Percentiles rank a stretch among this genome's conserved stretches.
phyloP scores from a whole-genome alignment of 2,113 vertebrate species.

The Edolisoma coerulescens region DNA sequence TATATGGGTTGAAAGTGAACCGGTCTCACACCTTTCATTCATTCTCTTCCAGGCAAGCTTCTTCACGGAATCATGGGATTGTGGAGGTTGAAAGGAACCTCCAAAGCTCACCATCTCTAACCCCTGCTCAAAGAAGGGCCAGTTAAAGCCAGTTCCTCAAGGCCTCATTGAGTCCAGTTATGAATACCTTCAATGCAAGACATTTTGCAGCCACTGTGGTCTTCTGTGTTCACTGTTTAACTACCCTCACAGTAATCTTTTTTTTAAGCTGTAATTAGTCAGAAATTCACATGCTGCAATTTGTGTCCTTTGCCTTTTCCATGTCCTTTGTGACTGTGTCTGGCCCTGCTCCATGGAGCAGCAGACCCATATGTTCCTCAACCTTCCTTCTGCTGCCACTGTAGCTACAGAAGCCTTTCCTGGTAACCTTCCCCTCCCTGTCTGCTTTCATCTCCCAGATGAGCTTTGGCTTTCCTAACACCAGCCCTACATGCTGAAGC shows the following conservation, averaged over 20 bases:
- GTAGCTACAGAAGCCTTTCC: background rate
- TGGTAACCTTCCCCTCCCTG: background rate
- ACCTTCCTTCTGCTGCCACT: background rate
- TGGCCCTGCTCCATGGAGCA: background rate
- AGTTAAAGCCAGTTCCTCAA: background rate
- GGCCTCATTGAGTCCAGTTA: background rate
- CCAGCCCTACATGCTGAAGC: background rate
- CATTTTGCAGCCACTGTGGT: background rate
- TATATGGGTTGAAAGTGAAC: background rate
- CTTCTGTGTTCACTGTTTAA: background rate
- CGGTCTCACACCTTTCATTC: background rate
- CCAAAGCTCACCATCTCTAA: background rate
- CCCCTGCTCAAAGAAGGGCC: background rate
- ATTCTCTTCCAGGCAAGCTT: background rate
- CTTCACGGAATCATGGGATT: background rate
- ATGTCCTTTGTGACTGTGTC: background rate
- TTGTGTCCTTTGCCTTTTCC: background rate
- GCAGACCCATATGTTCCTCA: background rate
- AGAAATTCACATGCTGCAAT: background rate
- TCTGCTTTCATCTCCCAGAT: background rate
- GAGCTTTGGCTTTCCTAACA: background rate
- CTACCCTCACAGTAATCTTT: background rate
- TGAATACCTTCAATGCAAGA: fast-evolving
- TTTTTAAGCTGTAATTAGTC: background rate
- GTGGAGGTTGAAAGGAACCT: background rate